Percentiles rank a stretch among this genome's conserved stretches.
Evolutionary conservation across 2,888 invertebrate genomes (phyloP).

Genomic region (Lithophane leautieri): DNA sequence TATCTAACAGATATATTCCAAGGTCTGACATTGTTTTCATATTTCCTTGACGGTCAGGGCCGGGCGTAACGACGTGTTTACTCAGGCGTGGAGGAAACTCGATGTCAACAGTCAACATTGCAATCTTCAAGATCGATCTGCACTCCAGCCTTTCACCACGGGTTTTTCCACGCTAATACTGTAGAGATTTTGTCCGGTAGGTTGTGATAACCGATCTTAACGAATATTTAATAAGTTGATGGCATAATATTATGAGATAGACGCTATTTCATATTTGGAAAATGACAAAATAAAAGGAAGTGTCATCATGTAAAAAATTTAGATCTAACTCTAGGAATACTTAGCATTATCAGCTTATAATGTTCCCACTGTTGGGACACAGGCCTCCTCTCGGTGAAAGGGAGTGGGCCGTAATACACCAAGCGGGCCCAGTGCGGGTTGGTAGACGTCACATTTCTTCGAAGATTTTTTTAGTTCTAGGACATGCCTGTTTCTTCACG

Average conservation of each 20-base stretch:
- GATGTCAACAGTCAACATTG: conserved; percentile 26
- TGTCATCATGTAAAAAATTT: not conserved
- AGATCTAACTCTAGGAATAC: not conserved
- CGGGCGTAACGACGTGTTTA: conserved; percentile 35
- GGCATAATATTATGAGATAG: not conserved
- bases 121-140: conserved; percentile 32
- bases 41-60: conserved; percentile 28
- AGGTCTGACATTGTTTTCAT: conserved; percentile 23
- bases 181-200: not conserved
- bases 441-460: too few relatives aligned
- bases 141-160: not conserved
- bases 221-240: not conserved
- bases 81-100: conserved; percentile 5
- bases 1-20: conserved; percentile 10
- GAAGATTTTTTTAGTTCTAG: too few relatives aligned
- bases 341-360: not conserved
- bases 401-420: too few relatives aligned
- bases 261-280: not conserved
- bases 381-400: too few relatives aligned
- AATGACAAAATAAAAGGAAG: too few relatives aligned
- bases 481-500: too few relatives aligned
- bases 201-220: too few relatives aligned
- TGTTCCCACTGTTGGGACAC: too few relatives aligned
- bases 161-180: not conserved
- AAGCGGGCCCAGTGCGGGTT: too few relatives aligned